phyloP scores from a whole-genome alignment of 1,140 invertebrate genomes.

The Pseudomyrmex concolor region DNA sequence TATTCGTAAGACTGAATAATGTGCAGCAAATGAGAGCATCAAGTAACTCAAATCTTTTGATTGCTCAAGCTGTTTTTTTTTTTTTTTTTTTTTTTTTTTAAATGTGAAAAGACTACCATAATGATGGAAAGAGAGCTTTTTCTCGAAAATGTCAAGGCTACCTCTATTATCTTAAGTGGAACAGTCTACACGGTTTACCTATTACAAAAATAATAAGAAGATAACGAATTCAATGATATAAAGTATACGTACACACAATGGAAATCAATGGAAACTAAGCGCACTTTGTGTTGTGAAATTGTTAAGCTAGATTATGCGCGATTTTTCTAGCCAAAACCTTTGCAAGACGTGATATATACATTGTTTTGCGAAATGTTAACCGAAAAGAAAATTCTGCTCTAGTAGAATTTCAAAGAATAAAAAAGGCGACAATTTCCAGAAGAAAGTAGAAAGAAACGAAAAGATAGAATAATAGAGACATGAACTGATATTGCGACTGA shows the following conservation, averaged over 20 bases:
- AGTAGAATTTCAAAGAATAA: background rate
- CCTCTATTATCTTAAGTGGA: conserved; percentile 57
- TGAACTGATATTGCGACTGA: conserved; percentile 57
- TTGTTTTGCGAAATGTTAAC: background rate
- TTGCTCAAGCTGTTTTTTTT: background rate
- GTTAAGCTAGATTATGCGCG: background rate
- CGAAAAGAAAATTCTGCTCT: conserved; percentile 7
- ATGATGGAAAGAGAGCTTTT: conserved; percentile 17
- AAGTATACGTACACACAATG: background rate
- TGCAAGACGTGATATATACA: conserved; percentile 12
- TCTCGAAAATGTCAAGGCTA: conserved; percentile 64
- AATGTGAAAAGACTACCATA: conserved; percentile 23
- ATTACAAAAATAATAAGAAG: conserved; percentile 30
- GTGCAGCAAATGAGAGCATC: background rate
- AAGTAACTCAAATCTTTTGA: conserved; percentile 22
- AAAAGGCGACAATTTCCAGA: conserved; percentile 14
- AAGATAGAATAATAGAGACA: conserved; percentile 10
- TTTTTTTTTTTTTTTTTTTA: background rate
- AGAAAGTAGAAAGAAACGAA: conserved; percentile 29
- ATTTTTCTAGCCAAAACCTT: conserved; percentile 13
- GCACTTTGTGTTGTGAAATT: conserved; percentile 16
- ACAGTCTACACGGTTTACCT: conserved; percentile 8
- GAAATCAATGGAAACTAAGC: conserved; percentile 9
- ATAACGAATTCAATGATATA: conserved; percentile 53
- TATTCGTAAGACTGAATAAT: background rate